Base-by-base conservation (phyloP, 1,140 invertebrate genomes). In the Bombus turneri region DNA sequence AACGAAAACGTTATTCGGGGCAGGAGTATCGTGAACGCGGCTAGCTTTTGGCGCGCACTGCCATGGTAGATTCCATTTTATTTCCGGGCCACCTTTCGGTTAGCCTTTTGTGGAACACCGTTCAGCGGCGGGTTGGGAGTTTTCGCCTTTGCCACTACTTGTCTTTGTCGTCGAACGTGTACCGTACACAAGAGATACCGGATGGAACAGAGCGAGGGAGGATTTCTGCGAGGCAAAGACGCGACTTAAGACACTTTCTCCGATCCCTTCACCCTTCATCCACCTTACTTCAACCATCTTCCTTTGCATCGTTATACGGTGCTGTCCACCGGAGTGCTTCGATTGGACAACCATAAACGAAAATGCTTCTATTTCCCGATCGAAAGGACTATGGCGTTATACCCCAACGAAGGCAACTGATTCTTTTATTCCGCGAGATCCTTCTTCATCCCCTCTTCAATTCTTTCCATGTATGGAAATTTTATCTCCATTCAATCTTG, bases 171-270 rank as follows among this genome's bases (percentile, higher is more conserved):
- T 82, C 80, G 75, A 68, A 81, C 66, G 77, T 87, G 82, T 89
- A 85, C 85, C 53, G 34, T 87, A 90, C 47, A 85, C 78, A 57
- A 77, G 47, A 62, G 78, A 73, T 47, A 37, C 81, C 73, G 83
- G 41, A 66, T n/a, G 47, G 18, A 15, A 75, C 39, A 39, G 47
- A 28, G 28, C 43, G 74, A 39, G 28, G 4, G 39, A n/a, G 76
- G 68, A 64, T 84, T 78, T 77, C 81, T 53, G 71, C 73, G 74
- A 84, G 72, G 64, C 74, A 88, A 82, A 88, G 88, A 86, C 87
- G 77, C 81, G 89, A 81, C 83, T 90, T 83, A 79, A 90, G 81
- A 90, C 87, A 90, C 88, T 90, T 88, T 90, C 72, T 31, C 84
- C n/a, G 47, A 31, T n/a, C 9, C 22, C 18, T 18, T 41, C 2